phyloP scores from a whole-genome alignment of 2,113 vertebrate species.

The Thymallus thymallus region DNA sequence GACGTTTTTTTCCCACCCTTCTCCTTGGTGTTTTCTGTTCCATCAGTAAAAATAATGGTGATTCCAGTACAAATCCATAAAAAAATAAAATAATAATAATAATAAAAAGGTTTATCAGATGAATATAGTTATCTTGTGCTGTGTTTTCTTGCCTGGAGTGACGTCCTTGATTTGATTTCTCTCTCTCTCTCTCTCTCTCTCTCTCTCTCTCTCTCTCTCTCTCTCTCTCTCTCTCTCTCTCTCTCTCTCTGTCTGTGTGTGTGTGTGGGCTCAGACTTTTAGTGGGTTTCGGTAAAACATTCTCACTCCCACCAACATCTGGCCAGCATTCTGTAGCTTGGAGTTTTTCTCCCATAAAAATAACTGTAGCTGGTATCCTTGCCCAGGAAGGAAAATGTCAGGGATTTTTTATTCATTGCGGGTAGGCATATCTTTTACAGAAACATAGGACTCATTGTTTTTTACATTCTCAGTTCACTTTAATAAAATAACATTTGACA shows the following conservation, averaged over 20 bases:
- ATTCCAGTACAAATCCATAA: not conserved
- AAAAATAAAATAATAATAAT: not conserved
- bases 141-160: not conserved
- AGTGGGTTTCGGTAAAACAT: not conserved
- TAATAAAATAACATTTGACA: not conserved
- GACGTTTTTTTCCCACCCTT: not conserved
- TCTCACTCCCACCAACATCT: constrained; percentile 10
- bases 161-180: not conserved
- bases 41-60: constrained; percentile 14
- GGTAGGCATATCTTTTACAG: not conserved
- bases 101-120: not conserved
- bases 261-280: not conserved
- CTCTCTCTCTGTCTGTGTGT: no score
- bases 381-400: not conserved
- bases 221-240: no score
- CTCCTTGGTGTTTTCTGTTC: not conserved
- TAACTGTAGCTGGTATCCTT: not conserved
- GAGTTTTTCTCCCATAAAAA: constrained; percentile 1
- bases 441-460: not conserved
- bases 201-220: no score
- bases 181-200: no score
- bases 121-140: not conserved
- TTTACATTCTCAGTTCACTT: constrained; percentile 1
- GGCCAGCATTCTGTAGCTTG: not conserved
- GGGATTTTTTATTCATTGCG: not conserved